Base-by-base conservation (phyloP, 2,797 vertebrate genomes). In the Gymnopithys bicolor region DNA sequence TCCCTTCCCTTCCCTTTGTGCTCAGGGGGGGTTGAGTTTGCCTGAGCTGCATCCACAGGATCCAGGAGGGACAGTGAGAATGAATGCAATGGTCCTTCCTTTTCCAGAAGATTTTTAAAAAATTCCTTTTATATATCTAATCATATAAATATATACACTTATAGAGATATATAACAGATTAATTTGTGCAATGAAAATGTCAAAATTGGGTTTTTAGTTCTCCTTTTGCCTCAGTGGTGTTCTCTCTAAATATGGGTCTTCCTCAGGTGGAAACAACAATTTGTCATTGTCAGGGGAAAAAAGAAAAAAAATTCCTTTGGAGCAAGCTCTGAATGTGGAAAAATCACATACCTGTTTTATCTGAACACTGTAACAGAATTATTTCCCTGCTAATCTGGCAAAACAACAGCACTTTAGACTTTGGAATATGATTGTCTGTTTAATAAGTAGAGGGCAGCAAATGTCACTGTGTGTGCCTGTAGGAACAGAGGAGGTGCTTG, bases 381-480 rank as follows among this genome's bases (percentile, higher is more conserved):
- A 46, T 64, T 87, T 87, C 33, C 3, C 39, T 89, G 66, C 62
- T 84, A 83, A 88, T 93, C 62, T 79, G 80, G 74, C 83, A 81
- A 74, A 90, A 51, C 66, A 84, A 59, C 37, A 71, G 45, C 4
- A 5, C 76, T 81, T 74, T 30, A 70, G 83, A 62, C 56, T 78
- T 70, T 8, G 56, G 75, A 93, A 74, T 81, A 92, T 46, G 82
- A 84, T 77, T 73, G 75, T 92, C 81, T 94, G 7, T 89, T 92
- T 83, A 94, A 75, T 92, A 95, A 90, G 84, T 71, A 94, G 90
- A 94, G 92, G 96, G 90, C 92, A 95, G 94, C 92, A 96, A 90
- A 87, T 93, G 87, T 93, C 90, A 95, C 94, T 59, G 41, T 46
- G 78, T 55, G 90, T 79, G 86, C 81, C 74, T 59, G 74, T 83